Percentiles rank a stretch among this genome's conserved stretches.
Conservation (phyloP, 2,113 vertebrate genomes). For the Melanostigma gelatinosum region DNA sequence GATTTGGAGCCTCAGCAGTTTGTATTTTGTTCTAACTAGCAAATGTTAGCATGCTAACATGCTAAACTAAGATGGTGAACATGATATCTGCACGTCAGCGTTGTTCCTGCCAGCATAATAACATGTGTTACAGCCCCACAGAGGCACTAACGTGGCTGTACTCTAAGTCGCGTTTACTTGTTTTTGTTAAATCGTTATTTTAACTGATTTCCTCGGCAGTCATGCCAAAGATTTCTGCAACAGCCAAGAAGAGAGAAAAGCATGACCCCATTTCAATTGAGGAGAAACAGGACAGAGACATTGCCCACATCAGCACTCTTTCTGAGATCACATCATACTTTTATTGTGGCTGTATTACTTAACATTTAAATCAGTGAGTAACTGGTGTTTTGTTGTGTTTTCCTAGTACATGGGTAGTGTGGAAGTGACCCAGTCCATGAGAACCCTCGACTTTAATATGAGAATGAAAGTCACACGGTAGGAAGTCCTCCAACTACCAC, state of each 20-base stretch:
- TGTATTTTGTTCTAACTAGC: not conserved
- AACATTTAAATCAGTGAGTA: not conserved
- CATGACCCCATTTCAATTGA: not conserved
- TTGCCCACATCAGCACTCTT: not conserved
- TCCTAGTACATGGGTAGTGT: constrained; percentile 91
- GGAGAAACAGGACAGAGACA: not conserved
- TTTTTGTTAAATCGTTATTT: not conserved
- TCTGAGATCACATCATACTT: not conserved
- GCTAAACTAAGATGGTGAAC: not conserved
- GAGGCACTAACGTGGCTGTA: not conserved
- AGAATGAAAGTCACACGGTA: constrained; percentile 96
- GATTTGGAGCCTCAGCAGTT: no score
- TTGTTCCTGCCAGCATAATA: not conserved
- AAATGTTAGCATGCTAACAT: not conserved
- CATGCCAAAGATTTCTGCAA: not conserved
- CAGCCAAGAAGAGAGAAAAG: not conserved
- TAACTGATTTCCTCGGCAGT: not conserved
- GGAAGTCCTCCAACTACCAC: constrained; percentile 31
- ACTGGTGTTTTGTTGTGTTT: constrained; percentile 55
- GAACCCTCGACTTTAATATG: constrained; percentile 90
- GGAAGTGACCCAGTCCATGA: constrained; percentile 94
- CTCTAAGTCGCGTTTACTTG: not conserved
- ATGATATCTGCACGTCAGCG: not conserved
- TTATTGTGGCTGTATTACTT: constrained; percentile 1
- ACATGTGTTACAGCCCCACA: not conserved